A percentile compares a stretch with the other conserved stretches of the same genome.
These are phyloP conservation scores for Clarias pachynema DNA, from an alignment of 2,797 vertebrate species.

Conservation along the genomic window DNA sequence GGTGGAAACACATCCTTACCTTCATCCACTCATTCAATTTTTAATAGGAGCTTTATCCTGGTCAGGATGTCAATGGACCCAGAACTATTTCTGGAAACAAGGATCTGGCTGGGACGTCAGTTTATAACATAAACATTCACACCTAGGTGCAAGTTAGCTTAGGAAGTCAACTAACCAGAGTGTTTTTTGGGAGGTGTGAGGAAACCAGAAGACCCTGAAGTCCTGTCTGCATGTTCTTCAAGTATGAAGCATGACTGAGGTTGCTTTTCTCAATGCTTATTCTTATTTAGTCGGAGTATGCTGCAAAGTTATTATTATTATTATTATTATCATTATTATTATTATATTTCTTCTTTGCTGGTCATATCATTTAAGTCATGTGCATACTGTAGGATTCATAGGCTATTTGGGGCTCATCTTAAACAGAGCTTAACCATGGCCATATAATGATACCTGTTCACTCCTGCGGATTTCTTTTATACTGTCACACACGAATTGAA, in stretches of 20 bases:
- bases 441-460: background rate
- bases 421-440: background rate
- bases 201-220: background rate
- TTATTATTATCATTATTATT: too few species aligned
- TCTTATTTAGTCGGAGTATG: background rate
- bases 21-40: background rate
- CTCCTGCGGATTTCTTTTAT: background rate
- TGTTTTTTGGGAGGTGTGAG: background rate
- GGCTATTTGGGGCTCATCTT: background rate
- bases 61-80: background rate
- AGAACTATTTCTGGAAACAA: background rate
- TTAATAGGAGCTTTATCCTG: background rate
- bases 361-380: background rate
- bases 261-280: background rate
- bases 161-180: background rate
- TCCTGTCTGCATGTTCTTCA: background rate
- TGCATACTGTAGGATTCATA: background rate
- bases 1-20: background rate
- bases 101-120: background rate
- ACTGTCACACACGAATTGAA: background rate
- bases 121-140: background rate
- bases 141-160: too few species aligned
- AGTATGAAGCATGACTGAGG: background rate
- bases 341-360: background rate
- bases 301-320: background rate